These are phyloP conservation scores for Thalpophila matura DNA, from an alignment of 2,888 invertebrate genomes.

Conservation along the genomic window DNA sequence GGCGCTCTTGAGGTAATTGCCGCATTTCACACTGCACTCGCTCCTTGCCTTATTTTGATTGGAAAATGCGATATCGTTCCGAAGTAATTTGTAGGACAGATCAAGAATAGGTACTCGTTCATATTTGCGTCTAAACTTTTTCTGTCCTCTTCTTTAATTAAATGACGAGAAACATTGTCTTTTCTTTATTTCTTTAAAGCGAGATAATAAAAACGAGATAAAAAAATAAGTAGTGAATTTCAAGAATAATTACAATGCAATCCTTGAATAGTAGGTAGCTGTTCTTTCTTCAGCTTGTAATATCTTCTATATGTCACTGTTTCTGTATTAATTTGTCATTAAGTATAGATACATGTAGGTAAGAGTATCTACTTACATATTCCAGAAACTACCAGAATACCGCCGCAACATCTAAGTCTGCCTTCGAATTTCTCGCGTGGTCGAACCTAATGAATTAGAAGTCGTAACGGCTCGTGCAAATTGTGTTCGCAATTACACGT, in stretches of 20 bases:
- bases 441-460: slow-evolving; percentile 76
- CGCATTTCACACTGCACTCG: slow-evolving; percentile 80
- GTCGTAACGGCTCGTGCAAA: slow-evolving; percentile 56
- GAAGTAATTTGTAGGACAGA: slow-evolving; percentile 24
- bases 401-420: slow-evolving; percentile 46
- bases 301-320: no score
- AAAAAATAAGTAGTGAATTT: no score
- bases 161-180: no score
- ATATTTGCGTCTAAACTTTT: background rate
- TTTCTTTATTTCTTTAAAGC: no score
- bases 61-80: slow-evolving; percentile 50
- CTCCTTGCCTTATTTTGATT: slow-evolving; percentile 68
- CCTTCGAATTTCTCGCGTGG: slow-evolving; percentile 74
- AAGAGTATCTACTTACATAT: no score
- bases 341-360: no score
- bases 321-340: no score
- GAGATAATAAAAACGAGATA: no score
- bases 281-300: no score
- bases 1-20: slow-evolving; percentile 86
- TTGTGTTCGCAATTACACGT: slow-evolving; percentile 69
- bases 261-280: no score
- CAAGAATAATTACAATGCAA: no score
- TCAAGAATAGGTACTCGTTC: slow-evolving; percentile 2
- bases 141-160: background rate
- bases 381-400: slow-evolving; percentile 66